Conservation (phyloP, 2,113 vertebrate species). For the Elgaria multicarinata region DNA sequence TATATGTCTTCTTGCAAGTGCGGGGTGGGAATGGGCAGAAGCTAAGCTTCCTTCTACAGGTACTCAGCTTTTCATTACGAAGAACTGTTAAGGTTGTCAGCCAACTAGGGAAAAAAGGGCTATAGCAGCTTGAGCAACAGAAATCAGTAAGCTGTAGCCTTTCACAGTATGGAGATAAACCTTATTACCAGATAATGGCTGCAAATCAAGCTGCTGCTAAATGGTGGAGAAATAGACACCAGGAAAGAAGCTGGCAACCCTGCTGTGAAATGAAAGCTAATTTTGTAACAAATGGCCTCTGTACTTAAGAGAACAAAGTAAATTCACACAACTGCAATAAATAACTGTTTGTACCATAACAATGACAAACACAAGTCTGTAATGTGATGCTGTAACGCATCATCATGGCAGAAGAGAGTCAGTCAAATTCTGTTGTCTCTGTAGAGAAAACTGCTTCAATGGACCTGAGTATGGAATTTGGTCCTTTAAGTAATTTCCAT, state of each 20-base stretch:
- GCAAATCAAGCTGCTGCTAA: not conserved
- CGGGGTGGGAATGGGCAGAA: not conserved
- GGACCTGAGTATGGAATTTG: slow-evolving; percentile 14
- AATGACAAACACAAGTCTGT: slow-evolving; percentile 1
- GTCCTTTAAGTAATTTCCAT: not conserved
- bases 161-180: not conserved
- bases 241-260: not conserved
- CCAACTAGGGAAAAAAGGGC: not conserved
- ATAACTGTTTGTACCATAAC: not conserved
- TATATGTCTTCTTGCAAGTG: too few relatives aligned
- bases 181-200: not conserved
- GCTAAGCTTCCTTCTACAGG: not conserved
- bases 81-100: not conserved
- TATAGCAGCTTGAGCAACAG: not conserved
- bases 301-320: slow-evolving; percentile 12
- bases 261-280: not conserved
- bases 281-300: not conserved
- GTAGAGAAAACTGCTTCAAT: not conserved
- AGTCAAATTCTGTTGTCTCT: not conserved
- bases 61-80: not conserved
- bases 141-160: not conserved
- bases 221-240: not conserved
- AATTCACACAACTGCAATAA: slow-evolving; percentile 18
- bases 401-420: not conserved
- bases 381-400: not conserved